Evolutionary conservation across 2,113 vertebrate species (phyloP).

Genomic region (Bucco capensis): DNA sequence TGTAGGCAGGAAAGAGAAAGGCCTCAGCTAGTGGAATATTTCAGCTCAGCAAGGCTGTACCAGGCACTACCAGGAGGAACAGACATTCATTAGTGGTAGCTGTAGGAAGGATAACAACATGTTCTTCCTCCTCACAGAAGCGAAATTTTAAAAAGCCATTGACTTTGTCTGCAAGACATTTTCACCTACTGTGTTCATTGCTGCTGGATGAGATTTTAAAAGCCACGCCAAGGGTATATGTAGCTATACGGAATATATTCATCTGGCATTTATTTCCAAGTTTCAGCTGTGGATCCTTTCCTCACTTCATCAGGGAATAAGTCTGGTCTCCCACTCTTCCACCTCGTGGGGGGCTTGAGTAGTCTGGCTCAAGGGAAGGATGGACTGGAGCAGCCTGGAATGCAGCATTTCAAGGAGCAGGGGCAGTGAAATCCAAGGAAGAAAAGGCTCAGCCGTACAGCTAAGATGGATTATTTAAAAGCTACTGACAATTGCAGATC

Average conservation of each 20-base stretch:
- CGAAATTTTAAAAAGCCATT: not conserved
- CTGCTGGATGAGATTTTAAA: not conserved
- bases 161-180: not conserved
- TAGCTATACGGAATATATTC: not conserved
- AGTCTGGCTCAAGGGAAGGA: not conserved
- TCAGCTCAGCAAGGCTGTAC: not conserved
- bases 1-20: not conserved
- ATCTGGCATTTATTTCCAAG: not conserved
- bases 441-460: not conserved
- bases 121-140: not conserved
- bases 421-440: not conserved
- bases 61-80: not conserved
- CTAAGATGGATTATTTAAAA: not conserved
- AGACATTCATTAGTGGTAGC: not conserved
- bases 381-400: not conserved
- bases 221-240: not conserved
- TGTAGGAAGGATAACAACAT: not conserved
- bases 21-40: not conserved
- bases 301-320: accelerated
- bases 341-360: not conserved
- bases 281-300: not conserved
- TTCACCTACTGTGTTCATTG: not conserved
- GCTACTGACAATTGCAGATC: not conserved
- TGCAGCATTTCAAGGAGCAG: accelerated
- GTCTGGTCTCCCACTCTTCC: not conserved